Evolutionary conservation across 2,797 vertebrate species (phyloP).

Genomic region (Liasis olivaceus): DNA sequence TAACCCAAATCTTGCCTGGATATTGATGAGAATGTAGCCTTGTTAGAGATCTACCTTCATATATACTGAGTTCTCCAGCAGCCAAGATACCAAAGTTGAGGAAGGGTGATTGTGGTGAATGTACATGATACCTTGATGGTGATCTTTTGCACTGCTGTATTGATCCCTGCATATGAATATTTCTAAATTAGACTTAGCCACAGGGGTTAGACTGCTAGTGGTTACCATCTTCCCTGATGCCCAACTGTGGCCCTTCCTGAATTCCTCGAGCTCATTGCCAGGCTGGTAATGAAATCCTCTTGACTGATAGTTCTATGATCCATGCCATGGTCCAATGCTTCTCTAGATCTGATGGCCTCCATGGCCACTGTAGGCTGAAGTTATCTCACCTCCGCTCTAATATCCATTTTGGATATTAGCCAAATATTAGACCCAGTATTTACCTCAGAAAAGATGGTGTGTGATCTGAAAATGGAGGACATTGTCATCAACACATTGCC

Average conservation of each 20-base stretch:
- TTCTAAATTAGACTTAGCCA: not conserved
- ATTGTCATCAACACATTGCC: not conserved
- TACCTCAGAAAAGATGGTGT: not conserved
- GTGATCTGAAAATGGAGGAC: not conserved
- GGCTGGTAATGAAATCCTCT: not conserved
- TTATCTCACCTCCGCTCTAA: not conserved
- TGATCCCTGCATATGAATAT: not conserved
- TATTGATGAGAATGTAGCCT: not conserved
- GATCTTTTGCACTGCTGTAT: not conserved
- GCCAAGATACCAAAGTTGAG: not conserved
- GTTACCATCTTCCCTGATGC: not conserved
- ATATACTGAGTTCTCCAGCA: not conserved
- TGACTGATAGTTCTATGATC: not conserved
- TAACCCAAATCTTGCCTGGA: not conserved
- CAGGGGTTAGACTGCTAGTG: not conserved
- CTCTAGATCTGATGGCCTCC: not conserved
- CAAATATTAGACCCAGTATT: not conserved
- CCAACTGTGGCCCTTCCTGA: not conserved
- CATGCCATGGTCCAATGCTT: not conserved
- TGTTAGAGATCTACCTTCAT: not conserved
- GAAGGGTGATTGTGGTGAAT: not conserved
- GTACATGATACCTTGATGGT: not conserved
- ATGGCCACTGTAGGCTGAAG: not conserved
- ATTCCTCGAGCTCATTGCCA: not conserved
- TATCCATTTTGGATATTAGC: not conserved